Percentiles rank a stretch among this genome's conserved stretches.
Evolutionary conservation across 2,888 invertebrate species (phyloP).

Genomic region (Ptilodon capucinus): DNA sequence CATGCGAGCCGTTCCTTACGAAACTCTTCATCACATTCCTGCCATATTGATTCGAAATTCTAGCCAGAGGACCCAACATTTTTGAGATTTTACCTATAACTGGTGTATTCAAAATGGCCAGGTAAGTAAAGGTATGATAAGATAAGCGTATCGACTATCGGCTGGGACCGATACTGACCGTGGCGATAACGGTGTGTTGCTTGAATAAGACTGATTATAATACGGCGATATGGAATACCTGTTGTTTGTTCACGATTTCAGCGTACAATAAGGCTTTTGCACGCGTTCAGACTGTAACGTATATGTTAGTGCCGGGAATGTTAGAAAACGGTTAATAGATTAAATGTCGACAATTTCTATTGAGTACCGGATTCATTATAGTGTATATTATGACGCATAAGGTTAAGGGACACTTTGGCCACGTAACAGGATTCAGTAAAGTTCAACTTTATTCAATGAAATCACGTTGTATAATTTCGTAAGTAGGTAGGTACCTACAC

Average conservation of each 20-base stretch:
- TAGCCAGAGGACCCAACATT: slow-evolving; percentile 71
- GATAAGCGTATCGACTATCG: slow-evolving; percentile 55
- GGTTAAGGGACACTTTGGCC: no score
- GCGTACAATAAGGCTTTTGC: slow-evolving; percentile 1
- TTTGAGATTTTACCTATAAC: slow-evolving; percentile 31
- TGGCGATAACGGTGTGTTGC: slow-evolving; percentile 11
- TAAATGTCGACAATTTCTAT: not conserved
- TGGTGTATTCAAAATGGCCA: slow-evolving; percentile 31
- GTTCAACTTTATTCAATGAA: no score
- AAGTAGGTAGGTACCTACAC: no score
- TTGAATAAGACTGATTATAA: slow-evolving; percentile 14
- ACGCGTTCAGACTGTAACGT: slow-evolving; percentile 12
- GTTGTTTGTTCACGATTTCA: not conserved
- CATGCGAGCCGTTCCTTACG: slow-evolving; percentile 67
- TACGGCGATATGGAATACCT: slow-evolving; percentile 19
- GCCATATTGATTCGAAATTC: slow-evolving; percentile 59
- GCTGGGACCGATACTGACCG: slow-evolving; percentile 39
- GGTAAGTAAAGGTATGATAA: slow-evolving; percentile 46
- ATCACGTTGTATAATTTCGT: no score
- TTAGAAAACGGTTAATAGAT: not conserved
- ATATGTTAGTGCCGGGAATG: not conserved
- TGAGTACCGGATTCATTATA: no score
- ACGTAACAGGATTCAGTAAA: no score
- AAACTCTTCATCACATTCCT: slow-evolving; percentile 64
- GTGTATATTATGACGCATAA: no score